Conservation (phyloP, 1,140 invertebrate species). For the Anagrus nilaparvatae region DNA sequence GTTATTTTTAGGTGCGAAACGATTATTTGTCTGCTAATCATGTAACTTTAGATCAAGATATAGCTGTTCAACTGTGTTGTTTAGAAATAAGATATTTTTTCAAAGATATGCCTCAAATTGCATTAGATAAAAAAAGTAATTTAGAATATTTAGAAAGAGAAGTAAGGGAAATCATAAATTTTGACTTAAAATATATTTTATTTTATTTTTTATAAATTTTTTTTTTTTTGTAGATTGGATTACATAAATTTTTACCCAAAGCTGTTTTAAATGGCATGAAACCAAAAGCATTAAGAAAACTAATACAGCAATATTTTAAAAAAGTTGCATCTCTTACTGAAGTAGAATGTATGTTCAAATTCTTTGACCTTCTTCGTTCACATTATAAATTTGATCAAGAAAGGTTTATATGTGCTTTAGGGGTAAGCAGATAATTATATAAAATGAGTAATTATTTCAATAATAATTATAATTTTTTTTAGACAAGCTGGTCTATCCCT, state of each 20-base stretch:
- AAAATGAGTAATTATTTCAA: neutral
- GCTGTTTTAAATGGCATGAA: slow-evolving; percentile 78
- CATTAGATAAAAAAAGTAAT: slow-evolving; percentile 93
- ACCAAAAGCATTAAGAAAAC: slow-evolving; percentile 80
- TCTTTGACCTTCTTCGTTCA: slow-evolving; percentile 76
- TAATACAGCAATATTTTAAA: slow-evolving; percentile 89
- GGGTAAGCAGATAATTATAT: slow-evolving; percentile 47
- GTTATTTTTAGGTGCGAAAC: slow-evolving; percentile 67
- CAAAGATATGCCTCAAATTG: slow-evolving; percentile 73
- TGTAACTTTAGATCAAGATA: slow-evolving; percentile 70
- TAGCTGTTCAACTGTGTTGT: slow-evolving; percentile 88
- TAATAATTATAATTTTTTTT: slow-evolving; percentile 19
- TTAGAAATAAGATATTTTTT: slow-evolving; percentile 87
- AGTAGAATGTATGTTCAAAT: slow-evolving; percentile 77
- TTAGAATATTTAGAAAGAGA: slow-evolving; percentile 94
- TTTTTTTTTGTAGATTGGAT: slow-evolving; percentile 53
- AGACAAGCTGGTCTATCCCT: slow-evolving; percentile 89
- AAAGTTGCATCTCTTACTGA: slow-evolving; percentile 64
- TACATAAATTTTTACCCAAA: slow-evolving; percentile 88
- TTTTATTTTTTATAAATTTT: neutral
- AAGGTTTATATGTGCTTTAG: slow-evolving; percentile 83
- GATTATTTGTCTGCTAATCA: slow-evolving; percentile 85
- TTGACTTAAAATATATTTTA: slow-evolving; percentile 1
- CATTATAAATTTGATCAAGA: slow-evolving; percentile 87
- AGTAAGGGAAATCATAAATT: slow-evolving; percentile 27